Evolutionary conservation across 2,797 vertebrate genomes (phyloP), one percentile per base, ranked within the genome.

Genomic region (Aldrovandia affinis): DNA sequence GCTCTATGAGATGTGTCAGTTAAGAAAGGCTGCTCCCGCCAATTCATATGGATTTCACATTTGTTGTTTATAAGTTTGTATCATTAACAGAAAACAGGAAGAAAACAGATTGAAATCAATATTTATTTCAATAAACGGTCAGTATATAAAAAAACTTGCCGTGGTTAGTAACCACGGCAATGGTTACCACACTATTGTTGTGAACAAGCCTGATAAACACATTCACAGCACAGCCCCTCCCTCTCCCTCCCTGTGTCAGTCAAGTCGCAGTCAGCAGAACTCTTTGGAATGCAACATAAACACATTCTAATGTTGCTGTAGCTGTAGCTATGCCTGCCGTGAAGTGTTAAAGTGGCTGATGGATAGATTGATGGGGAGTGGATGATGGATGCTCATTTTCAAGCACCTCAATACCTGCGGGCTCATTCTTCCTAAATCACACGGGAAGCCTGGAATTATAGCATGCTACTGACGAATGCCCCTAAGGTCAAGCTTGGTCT

Each of bases 381-480:
- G 39, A 54, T 80, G 47, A 54, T 59, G 44, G 59, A 18, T 63
- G 39, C 10, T 42, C 30, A 50, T 50, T 59, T 77, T 15, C 80
- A 47, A 57, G 44, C 28, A 52, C 30, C 70, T 30, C 42, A 63
- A 25, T 52, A 10, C 59, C 84, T 80, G 14, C 25, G 59, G 75
- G 73, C 77, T 39, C 44, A 55, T 54, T 55, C 61, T n/a, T 65
- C 47, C 44, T 57, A 85, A 85, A 83, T 79, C 75, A 36, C 14
- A 39, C 18, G 36, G 25, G n/a, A 54, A 42, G 61, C 39, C 0
- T 10, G 55, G 22, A 78, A 63, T 63, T 77, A 55, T 3, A 55
- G 50, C 10, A 28, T 1, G 2, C 42, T 57, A 42, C 9, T 18
- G 25, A 25, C 44, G 42, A 85, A 39, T 36, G 55, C 57, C 65